phyloP scores from a whole-genome alignment of 1,140 invertebrate genomes.

The Agrypnia vestita region DNA sequence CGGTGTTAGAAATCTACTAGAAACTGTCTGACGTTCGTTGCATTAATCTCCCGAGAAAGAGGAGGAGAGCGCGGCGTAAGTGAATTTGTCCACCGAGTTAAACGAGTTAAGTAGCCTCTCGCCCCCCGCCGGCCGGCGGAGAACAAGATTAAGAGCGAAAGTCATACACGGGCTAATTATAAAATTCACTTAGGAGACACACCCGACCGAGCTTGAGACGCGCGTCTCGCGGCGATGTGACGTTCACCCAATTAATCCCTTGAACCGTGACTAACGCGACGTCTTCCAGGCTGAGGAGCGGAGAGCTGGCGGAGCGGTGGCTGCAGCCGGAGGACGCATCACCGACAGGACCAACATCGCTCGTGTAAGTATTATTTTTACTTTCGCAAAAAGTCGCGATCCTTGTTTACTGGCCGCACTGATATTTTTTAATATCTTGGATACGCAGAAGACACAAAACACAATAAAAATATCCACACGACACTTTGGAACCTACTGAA shows the following conservation, averaged over 20 bases:
- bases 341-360: too few relatives aligned
- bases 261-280: slow-evolving; percentile 8
- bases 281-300: not conserved
- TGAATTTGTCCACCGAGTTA: slow-evolving; percentile 39
- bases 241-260: slow-evolving; percentile 32
- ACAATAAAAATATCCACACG: too few relatives aligned
- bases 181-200: slow-evolving; percentile 20
- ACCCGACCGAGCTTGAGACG: slow-evolving; percentile 2
- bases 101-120: slow-evolving; percentile 12
- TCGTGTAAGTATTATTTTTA: too few relatives aligned
- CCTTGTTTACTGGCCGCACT: too few relatives aligned
- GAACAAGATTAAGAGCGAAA: slow-evolving; percentile 33
- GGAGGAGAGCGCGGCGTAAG: slow-evolving; percentile 5
- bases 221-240: slow-evolving; percentile 8
- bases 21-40: too few relatives aligned
- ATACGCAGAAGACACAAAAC: too few relatives aligned
- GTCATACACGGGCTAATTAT: slow-evolving; percentile 21
- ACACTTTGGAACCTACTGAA: too few relatives aligned
- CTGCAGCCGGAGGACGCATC: too few relatives aligned
- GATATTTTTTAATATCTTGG: too few relatives aligned
- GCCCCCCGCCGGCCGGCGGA: not conserved
- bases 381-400: too few relatives aligned
- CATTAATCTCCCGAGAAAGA: slow-evolving; percentile 11
- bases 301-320: not conserved
- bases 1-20: too few relatives aligned